Evolutionary conservation across 2,888 invertebrate species (phyloP).

Genomic region (Siphlonurus alternatus): DNA sequence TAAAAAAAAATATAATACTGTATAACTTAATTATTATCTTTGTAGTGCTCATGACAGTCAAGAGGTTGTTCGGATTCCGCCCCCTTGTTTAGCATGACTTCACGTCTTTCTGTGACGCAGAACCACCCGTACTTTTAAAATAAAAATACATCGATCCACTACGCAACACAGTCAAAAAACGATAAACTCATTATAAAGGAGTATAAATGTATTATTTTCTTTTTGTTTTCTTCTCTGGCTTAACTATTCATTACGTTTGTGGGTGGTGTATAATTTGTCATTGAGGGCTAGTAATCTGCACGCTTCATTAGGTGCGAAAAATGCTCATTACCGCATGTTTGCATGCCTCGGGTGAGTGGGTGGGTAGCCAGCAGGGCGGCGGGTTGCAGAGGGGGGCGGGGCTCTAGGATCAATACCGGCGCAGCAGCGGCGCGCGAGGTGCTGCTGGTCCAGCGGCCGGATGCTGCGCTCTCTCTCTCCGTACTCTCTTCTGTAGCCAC

Average conservation of each 20-base stretch:
- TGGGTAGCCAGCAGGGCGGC: not conserved
- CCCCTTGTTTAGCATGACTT: too few relatives aligned
- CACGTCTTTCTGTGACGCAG: not conserved
- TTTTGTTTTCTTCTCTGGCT: not conserved
- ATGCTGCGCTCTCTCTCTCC: not conserved
- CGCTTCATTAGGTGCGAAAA: not conserved
- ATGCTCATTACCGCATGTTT: not conserved
- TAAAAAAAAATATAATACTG: too few relatives aligned
- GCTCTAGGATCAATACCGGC: not conserved
- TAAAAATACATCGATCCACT: not conserved
- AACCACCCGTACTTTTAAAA: not conserved
- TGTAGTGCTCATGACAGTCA: too few relatives aligned
- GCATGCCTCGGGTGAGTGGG: not conserved
- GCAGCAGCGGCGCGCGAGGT: not conserved
- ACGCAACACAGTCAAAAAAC: not conserved
- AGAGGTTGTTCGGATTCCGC: too few relatives aligned
- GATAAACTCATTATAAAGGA: too few relatives aligned
- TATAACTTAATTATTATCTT: too few relatives aligned
- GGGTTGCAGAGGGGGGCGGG: not conserved
- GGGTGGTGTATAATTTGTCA: not conserved
- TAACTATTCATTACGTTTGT: not conserved
- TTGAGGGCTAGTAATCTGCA: not conserved
- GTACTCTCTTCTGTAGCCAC: not conserved
- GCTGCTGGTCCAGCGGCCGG: not conserved
- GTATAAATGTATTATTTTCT: too few relatives aligned